A percentile compares a stretch with the other conserved stretches of the same genome.
Evolutionary conservation across 1,140 invertebrate species (phyloP).

Genomic region (Drosophila bipectinata): DNA sequence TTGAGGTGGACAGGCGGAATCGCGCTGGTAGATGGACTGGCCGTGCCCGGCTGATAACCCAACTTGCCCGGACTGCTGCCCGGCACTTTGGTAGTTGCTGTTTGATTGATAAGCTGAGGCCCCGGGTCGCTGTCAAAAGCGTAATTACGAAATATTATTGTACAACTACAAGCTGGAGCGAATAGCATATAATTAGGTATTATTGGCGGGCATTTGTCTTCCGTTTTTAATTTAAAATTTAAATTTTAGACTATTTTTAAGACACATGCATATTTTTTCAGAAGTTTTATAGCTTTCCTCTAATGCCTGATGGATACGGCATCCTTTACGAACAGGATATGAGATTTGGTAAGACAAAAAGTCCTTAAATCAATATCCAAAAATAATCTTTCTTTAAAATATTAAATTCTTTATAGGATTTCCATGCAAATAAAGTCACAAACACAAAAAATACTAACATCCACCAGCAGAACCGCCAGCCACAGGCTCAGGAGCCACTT

Average conservation of each 20-base stretch:
- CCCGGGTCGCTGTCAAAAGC: conserved; percentile 55
- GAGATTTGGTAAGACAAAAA: too few relatives aligned
- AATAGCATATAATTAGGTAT: conserved; percentile 20
- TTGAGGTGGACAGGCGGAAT: conserved; percentile 85
- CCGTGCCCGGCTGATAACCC: conserved; percentile 58
- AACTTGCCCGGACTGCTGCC: conserved; percentile 17
- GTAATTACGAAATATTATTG: conserved; percentile 60
- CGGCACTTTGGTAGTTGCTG: conserved; percentile 37
- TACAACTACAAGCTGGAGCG: conserved; percentile 4
- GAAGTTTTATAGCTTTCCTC: too few relatives aligned
- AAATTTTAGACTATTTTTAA: not conserved
- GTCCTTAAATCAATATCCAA: too few relatives aligned
- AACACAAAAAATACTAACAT: conserved; percentile 32
- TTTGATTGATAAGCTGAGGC: conserved; percentile 64
- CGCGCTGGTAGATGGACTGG: conserved; percentile 61
- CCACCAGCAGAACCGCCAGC: conserved; percentile 27
- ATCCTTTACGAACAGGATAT: too few relatives aligned
- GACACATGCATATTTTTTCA: not conserved
- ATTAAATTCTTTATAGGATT: too few relatives aligned
- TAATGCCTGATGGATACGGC: too few relatives aligned
- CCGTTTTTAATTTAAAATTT: not conserved
- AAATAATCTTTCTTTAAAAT: too few relatives aligned
- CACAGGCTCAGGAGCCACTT: conserved; percentile 32
- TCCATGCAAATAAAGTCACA: not conserved
- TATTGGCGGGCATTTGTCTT: conserved; percentile 12